Percentiles rank a stretch among this genome's conserved stretches.
phyloP scores from a whole-genome alignment of 2,113 vertebrate species.

The Notothenia rossii region DNA sequence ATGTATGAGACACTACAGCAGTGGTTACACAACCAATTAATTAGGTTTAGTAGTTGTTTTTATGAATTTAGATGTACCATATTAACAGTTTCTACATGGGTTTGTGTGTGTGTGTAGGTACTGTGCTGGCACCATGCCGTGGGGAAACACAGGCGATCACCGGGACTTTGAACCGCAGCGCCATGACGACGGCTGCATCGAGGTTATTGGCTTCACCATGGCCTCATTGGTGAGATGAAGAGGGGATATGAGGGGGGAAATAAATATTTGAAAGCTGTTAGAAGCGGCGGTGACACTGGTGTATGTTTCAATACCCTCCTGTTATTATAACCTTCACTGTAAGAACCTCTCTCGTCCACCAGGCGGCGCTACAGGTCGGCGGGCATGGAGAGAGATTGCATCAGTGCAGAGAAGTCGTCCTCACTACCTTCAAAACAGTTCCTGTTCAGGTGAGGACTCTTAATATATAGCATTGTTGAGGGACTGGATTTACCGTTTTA shows the following conservation, averaged over 20 bases:
- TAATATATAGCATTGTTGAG: neutral
- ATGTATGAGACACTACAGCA: no score
- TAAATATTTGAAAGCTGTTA: neutral
- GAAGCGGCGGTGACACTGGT: neutral
- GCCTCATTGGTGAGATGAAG: constrained; percentile 90
- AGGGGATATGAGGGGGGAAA: no score
- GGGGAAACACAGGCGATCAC: constrained; percentile 98
- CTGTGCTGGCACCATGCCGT: constrained; percentile 92
- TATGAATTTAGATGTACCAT: no score
- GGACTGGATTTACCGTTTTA: neutral
- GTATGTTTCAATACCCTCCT: neutral
- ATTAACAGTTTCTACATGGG: no score
- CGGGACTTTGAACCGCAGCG: constrained; percentile 97
- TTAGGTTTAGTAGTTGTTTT: no score
- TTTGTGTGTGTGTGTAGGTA: constrained; percentile 59
- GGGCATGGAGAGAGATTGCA: constrained; percentile 95
- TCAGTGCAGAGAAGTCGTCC: constrained; percentile 94
- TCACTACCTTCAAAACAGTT: constrained; percentile 95
- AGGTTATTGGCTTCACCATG: constrained; percentile 99
- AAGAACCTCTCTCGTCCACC: constrained; percentile 35
- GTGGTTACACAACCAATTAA: no score
- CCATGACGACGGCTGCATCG: constrained; percentile 97
- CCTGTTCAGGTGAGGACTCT: constrained; percentile 90
- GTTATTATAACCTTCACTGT: no score
- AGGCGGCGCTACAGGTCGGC: constrained; percentile 98